Percentiles rank a stretch among this genome's conserved stretches.
phyloP scores from a whole-genome alignment of 2,888 invertebrate genomes.

The Aspidiotus destructor region DNA sequence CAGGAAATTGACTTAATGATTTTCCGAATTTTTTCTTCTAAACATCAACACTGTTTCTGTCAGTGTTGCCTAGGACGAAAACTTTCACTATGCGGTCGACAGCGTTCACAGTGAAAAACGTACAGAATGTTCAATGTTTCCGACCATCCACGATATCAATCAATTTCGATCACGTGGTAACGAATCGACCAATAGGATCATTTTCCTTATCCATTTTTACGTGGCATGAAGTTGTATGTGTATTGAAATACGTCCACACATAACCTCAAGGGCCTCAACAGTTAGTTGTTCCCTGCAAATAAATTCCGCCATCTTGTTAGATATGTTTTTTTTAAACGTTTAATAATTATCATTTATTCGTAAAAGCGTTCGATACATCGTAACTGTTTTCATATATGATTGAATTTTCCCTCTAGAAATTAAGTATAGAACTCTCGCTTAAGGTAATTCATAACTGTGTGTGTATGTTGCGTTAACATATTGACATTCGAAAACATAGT shows the following conservation, averaged over 20 bases:
- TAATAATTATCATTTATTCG: slow-evolving; percentile 19
- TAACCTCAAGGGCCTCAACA: slow-evolving; percentile 18
- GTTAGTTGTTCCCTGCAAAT: slow-evolving; percentile 16
- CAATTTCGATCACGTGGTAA: slow-evolving; percentile 45
- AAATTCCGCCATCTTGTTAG: slow-evolving; percentile 31
- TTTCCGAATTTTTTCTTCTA: too few relatives aligned
- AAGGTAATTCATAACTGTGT: slow-evolving; percentile 10
- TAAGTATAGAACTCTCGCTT: background rate
- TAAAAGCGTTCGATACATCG: slow-evolving; percentile 1
- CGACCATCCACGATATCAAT: background rate
- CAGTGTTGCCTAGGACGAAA: too few relatives aligned
- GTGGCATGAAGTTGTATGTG: slow-evolving; percentile 29
- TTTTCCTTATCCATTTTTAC: slow-evolving; percentile 30
- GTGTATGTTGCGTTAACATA: slow-evolving; percentile 5
- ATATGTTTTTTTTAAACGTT: slow-evolving; percentile 30
- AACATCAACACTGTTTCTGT: too few relatives aligned
- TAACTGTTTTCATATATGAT: background rate
- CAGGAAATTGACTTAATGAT: too few relatives aligned
- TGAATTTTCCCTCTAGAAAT: background rate
- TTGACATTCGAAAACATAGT: background rate
- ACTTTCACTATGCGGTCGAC: too few relatives aligned
- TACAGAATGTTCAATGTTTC: too few relatives aligned
- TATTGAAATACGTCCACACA: slow-evolving; percentile 12
- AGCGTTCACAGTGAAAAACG: too few relatives aligned
- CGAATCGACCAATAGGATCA: slow-evolving; percentile 21